Evolutionary conservation across 2,797 vertebrate species (phyloP).

Genomic region (Poeciliopsis infans): DNA sequence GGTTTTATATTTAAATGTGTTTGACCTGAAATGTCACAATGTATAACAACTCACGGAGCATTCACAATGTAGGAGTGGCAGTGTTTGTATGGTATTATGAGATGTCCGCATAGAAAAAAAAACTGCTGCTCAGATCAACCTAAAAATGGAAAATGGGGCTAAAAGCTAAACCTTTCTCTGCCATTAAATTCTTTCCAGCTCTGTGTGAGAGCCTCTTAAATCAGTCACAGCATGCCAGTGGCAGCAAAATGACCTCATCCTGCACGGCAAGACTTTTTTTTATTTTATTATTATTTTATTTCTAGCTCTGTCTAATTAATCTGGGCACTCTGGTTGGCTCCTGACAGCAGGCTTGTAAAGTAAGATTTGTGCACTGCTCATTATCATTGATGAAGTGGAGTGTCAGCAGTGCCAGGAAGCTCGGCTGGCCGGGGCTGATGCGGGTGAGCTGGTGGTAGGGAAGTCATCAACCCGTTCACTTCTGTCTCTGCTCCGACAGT

Average conservation of each 20-base stretch:
- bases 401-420: conserved; percentile 72
- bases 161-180: conserved; percentile 29
- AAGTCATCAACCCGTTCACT: conserved; percentile 72
- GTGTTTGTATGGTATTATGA: conserved; percentile 35
- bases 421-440: conserved; percentile 67
- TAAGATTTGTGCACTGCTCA: conserved; percentile 79
- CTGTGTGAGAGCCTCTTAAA: conserved; percentile 50
- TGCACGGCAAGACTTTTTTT: conserved; percentile 33
- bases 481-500: conserved; percentile 61
- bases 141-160: conserved; percentile 53
- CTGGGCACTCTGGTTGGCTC: conserved; percentile 71
- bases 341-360: conserved; percentile 80
- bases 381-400: conserved; percentile 81
- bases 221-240: conserved; percentile 52
- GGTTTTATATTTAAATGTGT: not conserved
- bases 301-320: conserved; percentile 79
- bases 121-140: conserved; percentile 25
- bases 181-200: conserved; percentile 18
- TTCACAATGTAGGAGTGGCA: conserved; percentile 7
- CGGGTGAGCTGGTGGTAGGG: conserved; percentile 70
- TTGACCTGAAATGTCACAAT: not conserved
- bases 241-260: conserved; percentile 69
- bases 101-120: conserved; percentile 60
- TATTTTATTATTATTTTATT: conserved; percentile 56
- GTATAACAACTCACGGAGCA: not conserved